Evolutionary conservation across 2,888 invertebrate genomes (phyloP).

Genomic region (Esperia sulphurella): DNA sequence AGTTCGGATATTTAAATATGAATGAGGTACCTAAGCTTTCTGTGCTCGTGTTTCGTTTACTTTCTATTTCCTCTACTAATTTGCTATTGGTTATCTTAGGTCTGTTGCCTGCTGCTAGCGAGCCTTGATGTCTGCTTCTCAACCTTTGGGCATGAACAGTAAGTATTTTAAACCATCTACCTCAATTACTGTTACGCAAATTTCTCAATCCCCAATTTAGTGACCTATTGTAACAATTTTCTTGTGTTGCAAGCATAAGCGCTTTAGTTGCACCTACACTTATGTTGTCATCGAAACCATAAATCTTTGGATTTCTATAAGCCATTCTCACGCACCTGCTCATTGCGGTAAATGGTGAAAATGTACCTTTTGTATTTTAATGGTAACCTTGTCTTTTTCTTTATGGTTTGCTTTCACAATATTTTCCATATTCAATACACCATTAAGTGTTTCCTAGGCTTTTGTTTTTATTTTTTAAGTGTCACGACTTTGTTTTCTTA

Average conservation of each 20-base stretch:
- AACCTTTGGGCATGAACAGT: constrained; percentile 76
- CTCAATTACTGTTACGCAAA: constrained; percentile 10
- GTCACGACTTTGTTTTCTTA: constrained; percentile 3
- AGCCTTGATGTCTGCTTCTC: constrained; percentile 67
- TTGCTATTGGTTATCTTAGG: constrained; percentile 57
- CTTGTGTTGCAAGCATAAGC: constrained; percentile 17
- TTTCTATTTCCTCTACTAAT: neutral
- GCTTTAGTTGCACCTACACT: constrained; percentile 33
- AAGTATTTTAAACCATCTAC: constrained; percentile 43
- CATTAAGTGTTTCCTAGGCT: no score
- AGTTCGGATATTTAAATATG: no score
- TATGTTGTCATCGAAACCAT: constrained; percentile 37
- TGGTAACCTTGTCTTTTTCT: constrained; percentile 29
- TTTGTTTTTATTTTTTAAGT: constrained; percentile 51
- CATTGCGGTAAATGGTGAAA: constrained; percentile 71
- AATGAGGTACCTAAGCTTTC: neutral
- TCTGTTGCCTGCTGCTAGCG: constrained; percentile 67
- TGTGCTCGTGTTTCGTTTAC: constrained; percentile 7
- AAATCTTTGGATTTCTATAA: constrained; percentile 69
- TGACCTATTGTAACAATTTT: constrained; percentile 16
- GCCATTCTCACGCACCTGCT: constrained; percentile 65
- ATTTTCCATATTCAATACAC: constrained; percentile 28
- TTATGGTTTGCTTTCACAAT: constrained; percentile 52
- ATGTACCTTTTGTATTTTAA: constrained; percentile 58
- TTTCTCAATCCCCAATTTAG: constrained; percentile 21